phyloP scores from a whole-genome alignment of 2,113 vertebrate species.

The Anas platyrhynchos region DNA sequence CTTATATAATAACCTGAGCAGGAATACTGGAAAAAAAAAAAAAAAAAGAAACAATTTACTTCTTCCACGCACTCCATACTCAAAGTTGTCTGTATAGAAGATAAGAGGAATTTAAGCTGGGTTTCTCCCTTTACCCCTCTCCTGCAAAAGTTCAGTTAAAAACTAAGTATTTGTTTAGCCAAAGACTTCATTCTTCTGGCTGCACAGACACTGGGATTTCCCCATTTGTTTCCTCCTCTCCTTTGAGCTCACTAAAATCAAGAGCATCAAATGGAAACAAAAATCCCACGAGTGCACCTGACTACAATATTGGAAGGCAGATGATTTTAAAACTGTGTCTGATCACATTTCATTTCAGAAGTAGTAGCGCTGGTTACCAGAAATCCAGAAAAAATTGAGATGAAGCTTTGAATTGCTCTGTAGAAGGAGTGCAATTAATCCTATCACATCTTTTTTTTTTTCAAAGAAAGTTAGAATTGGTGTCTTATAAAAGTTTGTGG shows the following conservation, averaged over 20 bases:
- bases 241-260: neutral
- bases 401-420: neutral
- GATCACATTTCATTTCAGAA: neutral
- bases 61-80: neutral
- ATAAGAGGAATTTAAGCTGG: neutral
- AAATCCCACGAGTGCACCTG: neutral
- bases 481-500: neutral
- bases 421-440: neutral
- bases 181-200: neutral
- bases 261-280: neutral
- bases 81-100: neutral
- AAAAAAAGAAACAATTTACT: neutral
- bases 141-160: neutral
- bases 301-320: neutral
- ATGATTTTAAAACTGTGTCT: neutral
- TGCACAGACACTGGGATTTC: neutral
- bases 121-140: neutral
- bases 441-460: neutral
- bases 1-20: neutral
- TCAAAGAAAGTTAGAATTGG: neutral
- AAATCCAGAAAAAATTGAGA: neutral
- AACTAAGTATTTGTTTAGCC: neutral
- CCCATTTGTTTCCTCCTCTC: neutral
- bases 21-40: neutral
- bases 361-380: neutral